Base-by-base conservation (phyloP, 2,797 vertebrate species). In the Smutsia temminckii region DNA sequence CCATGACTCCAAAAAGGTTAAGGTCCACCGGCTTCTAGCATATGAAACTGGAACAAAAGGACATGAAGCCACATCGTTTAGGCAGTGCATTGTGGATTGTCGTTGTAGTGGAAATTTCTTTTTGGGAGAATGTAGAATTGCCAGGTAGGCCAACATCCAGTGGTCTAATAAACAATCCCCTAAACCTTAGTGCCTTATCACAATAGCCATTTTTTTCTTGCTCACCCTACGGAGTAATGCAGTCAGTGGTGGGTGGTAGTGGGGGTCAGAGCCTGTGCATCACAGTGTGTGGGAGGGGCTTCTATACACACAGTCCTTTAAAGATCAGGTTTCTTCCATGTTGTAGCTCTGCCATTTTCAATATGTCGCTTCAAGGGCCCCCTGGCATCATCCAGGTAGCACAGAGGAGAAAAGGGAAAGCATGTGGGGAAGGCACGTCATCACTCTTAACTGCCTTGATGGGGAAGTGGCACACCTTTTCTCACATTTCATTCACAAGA, bases 401-500 rank as follows among this genome's bases (percentile, higher is more conserved):
- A 72, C 40, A 29, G 8, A 68, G 16, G 32, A 12, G 68, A 42
- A 63, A 59, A 55, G 71, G 27, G 10, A 85, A 8, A 51, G 59
- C 64, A 61, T 8, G 0, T 0, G 1, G 14, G 37, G 23, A 74
- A 84, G 63, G 13, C 2, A 63, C 2, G 77, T 3, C 13, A 34
- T 3, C 13, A 34, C 17, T 95, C 14, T 72, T 55, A 69, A 46
- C 12, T 69, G 27, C 29, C 34, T 59, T 21, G 21, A 49, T 59
- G 63, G 29, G 12, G 5, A 14, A 49, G 17, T 83, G 59, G n/a
- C n/a, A 72, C 11, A 17, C 64, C 40, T 8, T 17, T 78, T 89
- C 64, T 69, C 34, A 95, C 20, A 46, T 83, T 71, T 71, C 78
- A 57, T 29, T 93, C 42, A 71, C 12, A 68, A 72, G 57, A 77